Evolutionary conservation across 2,888 invertebrate genomes (phyloP), one percentile per base, ranked within the genome.

Genomic region (Platycnemis pennipes): DNA sequence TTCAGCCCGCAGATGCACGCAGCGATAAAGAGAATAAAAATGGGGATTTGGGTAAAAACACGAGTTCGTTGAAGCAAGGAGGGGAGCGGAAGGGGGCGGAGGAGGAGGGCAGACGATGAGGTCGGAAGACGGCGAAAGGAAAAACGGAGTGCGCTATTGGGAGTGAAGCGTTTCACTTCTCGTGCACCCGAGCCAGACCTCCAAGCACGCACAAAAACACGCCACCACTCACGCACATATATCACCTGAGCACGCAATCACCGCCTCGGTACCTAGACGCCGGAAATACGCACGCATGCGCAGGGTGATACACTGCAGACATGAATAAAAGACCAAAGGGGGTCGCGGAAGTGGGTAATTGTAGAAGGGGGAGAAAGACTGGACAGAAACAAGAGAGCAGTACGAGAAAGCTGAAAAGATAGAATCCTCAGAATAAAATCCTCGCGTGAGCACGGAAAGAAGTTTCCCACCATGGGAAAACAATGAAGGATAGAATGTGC

Each of bases 201-300:
- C n/a, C n/a, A n/a, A n/a, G n/a, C n/a, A n/a, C n/a, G n/a, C n/a
- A 37, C 89, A 37, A 22, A 31, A 0, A 46, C 46, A 22, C 89
- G 42, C 53, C 11, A 19, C 63, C 63, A 22, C 56, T 5, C 16
- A 63, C 31, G 26, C 37, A 44, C 49, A 49, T 56, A 42, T 44
- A 91, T 63, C 63, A 91, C 87, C 44, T 8, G 46, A 26, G 37
- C 45, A 87, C 91, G 91, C 91, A 63, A 91, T 69, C 91, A n/a
- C 56, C 42, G 63, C 91, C 63, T 44, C 87, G 87, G 87, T 87
- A 46, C 45, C 22, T 87, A 87, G 87, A 91, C 56, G 63, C 91
- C 91, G 91, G 91, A 91, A 91, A 91, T 63, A 44, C 91, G 63
- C 44, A 56, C 53, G 44, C 91, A 63, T 63, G 91, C 91, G 91